These are phyloP conservation scores for Atethmia centrago DNA, from an alignment of 2,888 invertebrate genomes.

Conservation along the genomic window DNA sequence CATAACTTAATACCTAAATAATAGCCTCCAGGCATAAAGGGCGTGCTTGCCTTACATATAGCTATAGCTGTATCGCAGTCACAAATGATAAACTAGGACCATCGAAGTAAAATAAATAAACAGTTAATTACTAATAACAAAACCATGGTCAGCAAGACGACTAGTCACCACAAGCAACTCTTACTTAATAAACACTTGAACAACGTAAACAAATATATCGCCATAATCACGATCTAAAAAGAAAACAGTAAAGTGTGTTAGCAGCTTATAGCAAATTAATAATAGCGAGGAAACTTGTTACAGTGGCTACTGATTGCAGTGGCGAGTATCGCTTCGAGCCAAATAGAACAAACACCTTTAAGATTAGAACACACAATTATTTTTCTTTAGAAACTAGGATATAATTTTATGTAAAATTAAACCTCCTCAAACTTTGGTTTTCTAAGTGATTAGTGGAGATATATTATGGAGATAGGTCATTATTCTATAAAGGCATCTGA, in stretches of 20 bases:
- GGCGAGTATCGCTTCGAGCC: conserved; percentile 53
- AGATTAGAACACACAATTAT: conserved; percentile 49
- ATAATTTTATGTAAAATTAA: conserved; percentile 5
- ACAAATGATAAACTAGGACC: no score
- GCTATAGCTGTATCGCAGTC: no score
- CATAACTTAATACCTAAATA: no score
- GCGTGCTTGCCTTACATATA: no score
- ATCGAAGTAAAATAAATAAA: no score
- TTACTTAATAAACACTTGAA: conserved; percentile 11
- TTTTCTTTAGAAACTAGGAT: conserved; percentile 40
- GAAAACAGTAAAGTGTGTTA: conserved; percentile 50
- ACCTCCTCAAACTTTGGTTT: no score
- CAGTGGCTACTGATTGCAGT: conserved; percentile 55
- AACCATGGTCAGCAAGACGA: no score
- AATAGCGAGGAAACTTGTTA: conserved; percentile 54
- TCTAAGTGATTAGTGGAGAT: background rate
- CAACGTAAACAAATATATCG: conserved; percentile 55
- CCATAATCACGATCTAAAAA: conserved; percentile 41
- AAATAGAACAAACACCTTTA: conserved; percentile 56
- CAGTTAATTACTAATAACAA: no score
- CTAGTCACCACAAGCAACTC: background rate
- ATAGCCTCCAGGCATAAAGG: no score
- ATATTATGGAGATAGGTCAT: background rate
- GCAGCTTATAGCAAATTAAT: conserved; percentile 60
- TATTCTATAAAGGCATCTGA: no score